These are phyloP conservation scores for Drosophila novamexicana DNA, from an alignment of 1,140 invertebrate genomes.

Conservation along the genomic window DNA sequence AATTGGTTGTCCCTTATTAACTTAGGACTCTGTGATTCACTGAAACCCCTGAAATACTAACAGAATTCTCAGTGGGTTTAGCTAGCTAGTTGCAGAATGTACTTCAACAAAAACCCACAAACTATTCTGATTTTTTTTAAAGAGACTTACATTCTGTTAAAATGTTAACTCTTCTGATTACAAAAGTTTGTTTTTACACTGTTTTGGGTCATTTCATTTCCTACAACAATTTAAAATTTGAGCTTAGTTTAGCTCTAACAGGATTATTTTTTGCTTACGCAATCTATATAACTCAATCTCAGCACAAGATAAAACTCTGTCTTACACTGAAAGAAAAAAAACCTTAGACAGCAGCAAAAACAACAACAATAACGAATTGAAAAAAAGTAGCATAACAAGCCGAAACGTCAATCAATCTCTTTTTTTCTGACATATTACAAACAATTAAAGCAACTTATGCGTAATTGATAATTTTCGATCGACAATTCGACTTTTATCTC, in stretches of 20 bases:
- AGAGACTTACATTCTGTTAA: too few relatives aligned
- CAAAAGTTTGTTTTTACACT: too few relatives aligned
- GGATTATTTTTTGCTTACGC: constrained; percentile 2
- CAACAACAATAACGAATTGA: constrained; percentile 19
- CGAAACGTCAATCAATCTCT: constrained; percentile 31
- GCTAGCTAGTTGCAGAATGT: too few relatives aligned
- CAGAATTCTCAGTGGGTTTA: too few relatives aligned
- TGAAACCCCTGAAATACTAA: too few relatives aligned
- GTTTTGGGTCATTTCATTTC: too few relatives aligned
- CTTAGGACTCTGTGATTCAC: too few relatives aligned
- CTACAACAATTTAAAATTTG: background rate
- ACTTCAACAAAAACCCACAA: too few relatives aligned
- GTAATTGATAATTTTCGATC: constrained; percentile 36
- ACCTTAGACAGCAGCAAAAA: background rate
- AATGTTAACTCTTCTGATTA: too few relatives aligned
- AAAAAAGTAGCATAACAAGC: constrained; percentile 34
- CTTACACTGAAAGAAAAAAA: background rate
- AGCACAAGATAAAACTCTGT: background rate
- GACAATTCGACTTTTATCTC: constrained; percentile 9
- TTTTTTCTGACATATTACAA: constrained; percentile 54
- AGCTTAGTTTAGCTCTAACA: constrained; percentile 11
- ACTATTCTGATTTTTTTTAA: too few relatives aligned
- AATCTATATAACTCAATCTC: background rate
- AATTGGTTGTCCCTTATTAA: too few relatives aligned
- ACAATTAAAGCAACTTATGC: constrained; percentile 73